These are phyloP conservation scores for Distichodus sexfasciatus DNA, from an alignment of 2,797 vertebrate species.

Conservation along the genomic window DNA sequence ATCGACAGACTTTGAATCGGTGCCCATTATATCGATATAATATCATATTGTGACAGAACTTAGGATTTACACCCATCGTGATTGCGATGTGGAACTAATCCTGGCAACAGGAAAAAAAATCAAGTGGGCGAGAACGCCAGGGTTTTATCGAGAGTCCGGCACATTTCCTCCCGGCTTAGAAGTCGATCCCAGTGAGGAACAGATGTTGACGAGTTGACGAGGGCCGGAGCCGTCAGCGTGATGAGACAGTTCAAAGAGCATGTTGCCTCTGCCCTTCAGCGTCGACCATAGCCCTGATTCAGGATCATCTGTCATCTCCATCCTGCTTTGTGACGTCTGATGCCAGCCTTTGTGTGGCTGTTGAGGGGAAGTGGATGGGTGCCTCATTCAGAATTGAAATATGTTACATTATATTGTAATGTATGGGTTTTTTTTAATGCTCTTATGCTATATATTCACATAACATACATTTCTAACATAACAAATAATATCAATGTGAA, in stretches of 20 bases:
- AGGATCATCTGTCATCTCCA: not conserved
- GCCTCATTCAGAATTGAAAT: not conserved
- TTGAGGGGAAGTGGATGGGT: not conserved
- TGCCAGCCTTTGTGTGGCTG: not conserved
- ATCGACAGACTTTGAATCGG: too few relatives aligned
- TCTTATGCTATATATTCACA: too few relatives aligned
- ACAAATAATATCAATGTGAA: too few relatives aligned
- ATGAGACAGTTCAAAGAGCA: slow-evolving; percentile 34
- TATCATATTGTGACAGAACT: too few relatives aligned
- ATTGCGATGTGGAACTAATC: slow-evolving; percentile 34
- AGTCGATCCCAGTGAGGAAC: slow-evolving; percentile 33
- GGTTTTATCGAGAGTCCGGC: slow-evolving; percentile 32
- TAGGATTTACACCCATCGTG: slow-evolving; percentile 10
- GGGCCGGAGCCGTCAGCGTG: slow-evolving; percentile 21
- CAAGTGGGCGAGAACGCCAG: too few relatives aligned
- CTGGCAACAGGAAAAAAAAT: not conserved
- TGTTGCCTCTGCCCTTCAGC: not conserved
- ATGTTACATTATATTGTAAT: too few relatives aligned
- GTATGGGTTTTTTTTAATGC: too few relatives aligned
- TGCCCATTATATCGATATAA: too few relatives aligned
- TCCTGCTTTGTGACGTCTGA: not conserved
- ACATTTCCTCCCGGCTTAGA: slow-evolving; percentile 30
- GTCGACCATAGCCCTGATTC: not conserved
- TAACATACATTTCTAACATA: too few relatives aligned
- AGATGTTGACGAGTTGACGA: slow-evolving; percentile 42